Evolutionary conservation across 2,113 vertebrate species (phyloP).

Genomic region (Poicephalus gulielmi): DNA sequence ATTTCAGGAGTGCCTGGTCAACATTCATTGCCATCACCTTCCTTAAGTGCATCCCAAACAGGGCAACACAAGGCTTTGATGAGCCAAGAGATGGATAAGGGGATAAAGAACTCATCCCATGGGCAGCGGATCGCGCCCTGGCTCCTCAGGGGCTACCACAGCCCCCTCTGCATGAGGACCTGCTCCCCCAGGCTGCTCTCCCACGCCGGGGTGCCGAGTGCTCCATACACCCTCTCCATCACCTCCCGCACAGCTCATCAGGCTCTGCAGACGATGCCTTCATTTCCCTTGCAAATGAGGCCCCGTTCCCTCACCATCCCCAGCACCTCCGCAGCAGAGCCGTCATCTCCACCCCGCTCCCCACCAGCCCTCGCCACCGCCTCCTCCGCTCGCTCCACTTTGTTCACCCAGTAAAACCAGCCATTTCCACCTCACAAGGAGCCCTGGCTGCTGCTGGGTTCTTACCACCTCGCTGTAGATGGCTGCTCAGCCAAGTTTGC

Average conservation of each 20-base stretch:
- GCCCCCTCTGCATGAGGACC: fast-evolving
- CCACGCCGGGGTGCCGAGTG: neutral
- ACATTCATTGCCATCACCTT: fast-evolving
- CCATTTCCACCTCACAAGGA: neutral
- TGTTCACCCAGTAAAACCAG: neutral
- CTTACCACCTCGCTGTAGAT: neutral
- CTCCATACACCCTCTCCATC: neutral
- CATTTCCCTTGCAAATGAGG: conserved; percentile 76
- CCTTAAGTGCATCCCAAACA: neutral
- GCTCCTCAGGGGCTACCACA: neutral
- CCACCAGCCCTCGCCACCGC: neutral
- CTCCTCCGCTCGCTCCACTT: neutral
- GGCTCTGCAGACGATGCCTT: conserved; percentile 9
- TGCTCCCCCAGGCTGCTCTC: neutral
- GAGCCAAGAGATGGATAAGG: fast-evolving
- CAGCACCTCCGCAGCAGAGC: conserved; percentile 25
- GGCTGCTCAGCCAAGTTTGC: neutral
- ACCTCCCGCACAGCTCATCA: conserved; percentile 18
- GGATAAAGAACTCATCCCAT: neutral
- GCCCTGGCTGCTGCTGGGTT: neutral
- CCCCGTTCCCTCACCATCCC: neutral
- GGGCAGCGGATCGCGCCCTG: neutral
- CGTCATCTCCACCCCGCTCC: neutral
- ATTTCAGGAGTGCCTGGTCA: neutral
- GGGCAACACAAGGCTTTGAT: fast-evolving